Conservation (phyloP, 2,888 invertebrate genomes). For the Oscheius onirici region DNA sequence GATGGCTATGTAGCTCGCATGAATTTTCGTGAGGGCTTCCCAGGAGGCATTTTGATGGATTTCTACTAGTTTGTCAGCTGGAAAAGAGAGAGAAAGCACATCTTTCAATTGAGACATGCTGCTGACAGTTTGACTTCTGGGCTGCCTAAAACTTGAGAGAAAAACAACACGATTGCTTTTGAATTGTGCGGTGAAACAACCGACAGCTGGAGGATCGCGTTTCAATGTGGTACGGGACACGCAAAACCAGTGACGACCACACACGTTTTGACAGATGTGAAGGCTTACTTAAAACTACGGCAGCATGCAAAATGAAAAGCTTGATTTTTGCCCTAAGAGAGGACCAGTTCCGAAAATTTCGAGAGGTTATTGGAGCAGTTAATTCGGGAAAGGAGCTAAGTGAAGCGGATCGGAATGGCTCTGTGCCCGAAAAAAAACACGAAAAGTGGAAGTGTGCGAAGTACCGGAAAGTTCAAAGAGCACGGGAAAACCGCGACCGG, state of each 20-base stretch:
- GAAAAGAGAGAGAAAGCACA: slow-evolving; percentile 4
- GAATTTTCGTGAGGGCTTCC: slow-evolving; percentile 20
- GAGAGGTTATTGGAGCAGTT: slow-evolving; percentile 5
- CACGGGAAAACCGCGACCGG: background rate
- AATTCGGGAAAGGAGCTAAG: slow-evolving; percentile 1
- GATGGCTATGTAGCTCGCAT: slow-evolving; percentile 9
- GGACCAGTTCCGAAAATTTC: background rate
- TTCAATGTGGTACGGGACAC: slow-evolving; percentile 24
- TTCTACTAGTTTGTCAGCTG: slow-evolving; percentile 1
- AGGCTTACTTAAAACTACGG: background rate
- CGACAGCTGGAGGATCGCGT: slow-evolving; percentile 19
- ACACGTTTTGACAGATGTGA: slow-evolving; percentile 22
- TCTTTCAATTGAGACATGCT: background rate
- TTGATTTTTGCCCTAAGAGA: background rate
- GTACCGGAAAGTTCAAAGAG: background rate
- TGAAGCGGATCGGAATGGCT: background rate
- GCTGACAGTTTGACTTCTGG: slow-evolving; percentile 11
- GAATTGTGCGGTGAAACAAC: slow-evolving; percentile 18
- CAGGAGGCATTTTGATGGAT: slow-evolving; percentile 25
- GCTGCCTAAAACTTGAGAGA: background rate
- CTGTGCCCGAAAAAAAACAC: background rate
- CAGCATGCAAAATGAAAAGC: background rate
- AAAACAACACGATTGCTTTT: background rate
- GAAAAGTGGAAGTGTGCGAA: background rate
- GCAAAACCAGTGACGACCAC: slow-evolving; percentile 26